Evolutionary conservation across 2,797 vertebrate species (phyloP).

Genomic region (Esox masquinongy): DNA sequence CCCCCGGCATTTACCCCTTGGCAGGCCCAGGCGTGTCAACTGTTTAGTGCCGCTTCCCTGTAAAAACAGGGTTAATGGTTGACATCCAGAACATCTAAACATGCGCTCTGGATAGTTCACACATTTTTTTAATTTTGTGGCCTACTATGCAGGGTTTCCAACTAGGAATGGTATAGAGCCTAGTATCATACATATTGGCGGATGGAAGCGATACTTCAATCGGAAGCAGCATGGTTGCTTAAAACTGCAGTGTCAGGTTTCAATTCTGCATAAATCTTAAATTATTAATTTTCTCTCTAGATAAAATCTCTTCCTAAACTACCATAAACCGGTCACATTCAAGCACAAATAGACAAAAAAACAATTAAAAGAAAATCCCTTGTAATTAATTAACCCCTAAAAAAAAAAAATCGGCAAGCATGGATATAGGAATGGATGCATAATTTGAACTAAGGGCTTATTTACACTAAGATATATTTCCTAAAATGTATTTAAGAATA

Average conservation of each 20-base stretch:
- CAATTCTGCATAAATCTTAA: background rate
- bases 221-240: background rate
- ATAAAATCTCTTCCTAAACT: background rate
- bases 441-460: background rate
- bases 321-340: background rate
- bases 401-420: too few species aligned
- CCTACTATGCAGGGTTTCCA: constrained; percentile 42
- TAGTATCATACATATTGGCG: background rate
- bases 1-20: background rate
- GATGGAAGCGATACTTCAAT: background rate
- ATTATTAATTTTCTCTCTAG: background rate
- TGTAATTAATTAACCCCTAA: background rate
- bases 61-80: constrained; percentile 51
- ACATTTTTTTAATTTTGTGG: constrained; percentile 65
- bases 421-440: background rate
- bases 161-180: constrained; percentile 20
- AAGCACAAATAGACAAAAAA: background rate
- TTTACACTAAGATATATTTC: too few species aligned
- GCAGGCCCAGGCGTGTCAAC: constrained; percentile 39
- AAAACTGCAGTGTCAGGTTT: background rate
- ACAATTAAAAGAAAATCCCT: background rate
- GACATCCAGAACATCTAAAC: constrained; percentile 54
- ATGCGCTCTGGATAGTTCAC: constrained; percentile 60
- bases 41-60: constrained; percentile 59
- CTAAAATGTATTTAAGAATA: too few species aligned